Evolutionary conservation across 2,888 invertebrate species (phyloP).

Genomic region (Liodrosophila aerea): DNA sequence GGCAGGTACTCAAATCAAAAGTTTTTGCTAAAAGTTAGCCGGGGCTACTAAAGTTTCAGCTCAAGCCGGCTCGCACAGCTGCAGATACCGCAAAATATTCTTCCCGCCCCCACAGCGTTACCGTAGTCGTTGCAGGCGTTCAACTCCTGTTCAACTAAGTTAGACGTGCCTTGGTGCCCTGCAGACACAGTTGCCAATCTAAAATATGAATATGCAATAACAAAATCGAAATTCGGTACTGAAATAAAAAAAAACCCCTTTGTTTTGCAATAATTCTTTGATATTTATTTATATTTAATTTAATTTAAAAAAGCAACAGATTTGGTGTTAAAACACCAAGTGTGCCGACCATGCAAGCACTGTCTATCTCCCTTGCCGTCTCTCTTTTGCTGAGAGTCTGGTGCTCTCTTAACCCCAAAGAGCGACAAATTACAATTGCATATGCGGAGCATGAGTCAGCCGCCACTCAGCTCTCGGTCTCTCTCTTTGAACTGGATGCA

Average conservation of each 20-base stretch:
- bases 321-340: conserved; percentile 37
- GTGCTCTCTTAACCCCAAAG: conserved; percentile 46
- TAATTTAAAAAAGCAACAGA: conserved; percentile 18
- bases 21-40: conserved; percentile 74
- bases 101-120: conserved; percentile 17
- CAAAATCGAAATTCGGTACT: too few species aligned
- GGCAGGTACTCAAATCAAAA: conserved; percentile 75
- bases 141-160: conserved; percentile 28
- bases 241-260: too few species aligned
- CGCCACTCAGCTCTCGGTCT: conserved; percentile 26
- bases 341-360: conserved; percentile 43
- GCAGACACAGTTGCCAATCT: too few species aligned
- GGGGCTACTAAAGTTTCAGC: conserved; percentile 69
- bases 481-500: conserved; percentile 21
- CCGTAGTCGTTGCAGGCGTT: conserved; percentile 5
- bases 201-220: too few species aligned
- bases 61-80: conserved; percentile 29
- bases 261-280: too few species aligned
- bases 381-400: conserved; percentile 11
- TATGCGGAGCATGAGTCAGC: conserved; percentile 47
- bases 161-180: too few species aligned
- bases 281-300: too few species aligned
- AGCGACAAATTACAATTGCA: conserved; percentile 45
- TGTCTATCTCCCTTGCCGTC: conserved; percentile 15
- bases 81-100: conserved; percentile 46